Evolutionary conservation across 1,140 invertebrate genomes (phyloP), one percentile per base, ranked within the genome.

Genomic region (Drosophila ananassae): DNA sequence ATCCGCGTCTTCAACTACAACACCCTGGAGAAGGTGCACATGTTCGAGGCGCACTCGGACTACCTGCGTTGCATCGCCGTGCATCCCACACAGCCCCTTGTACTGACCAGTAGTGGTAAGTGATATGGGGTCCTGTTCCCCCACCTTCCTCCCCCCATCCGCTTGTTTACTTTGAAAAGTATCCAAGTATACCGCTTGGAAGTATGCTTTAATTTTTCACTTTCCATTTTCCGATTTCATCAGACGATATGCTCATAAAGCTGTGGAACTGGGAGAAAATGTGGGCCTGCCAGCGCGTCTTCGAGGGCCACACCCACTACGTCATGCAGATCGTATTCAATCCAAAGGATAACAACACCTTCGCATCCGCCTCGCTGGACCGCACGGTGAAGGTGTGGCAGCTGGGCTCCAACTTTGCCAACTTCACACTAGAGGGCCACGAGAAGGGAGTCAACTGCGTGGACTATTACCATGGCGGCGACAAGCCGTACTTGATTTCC

Each of bases 281-380:
- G 80, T 99, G 98, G 98, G 94, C 96, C 0, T 98, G 98, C 82
- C 98, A 99, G 81, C 98, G 99, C 92, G 97, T 99, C 1, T 99
- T 99, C 91, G 98, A 99, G 90, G 98, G 99, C 0, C 99, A 99
- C 92, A 98, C 98, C 0, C 99, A 99, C 92, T 99, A 99, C 91
- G 98, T 99, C 0, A 99, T 99, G 99, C 98, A 99, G 92, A 97
- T 99, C 83, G 98, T 99, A 0, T 97, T 99, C 75, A 99, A 99
- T 93, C 99, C 99, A 0, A 99, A 99, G 92, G 99, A 99, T 91
- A 99, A 99, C 92, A 99, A 99, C 91, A 99, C 98, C n/a, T 99
- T 99, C 93, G 99, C 98, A 4, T 99, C 97, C 90, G 99, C 98
- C 24, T 99, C 98, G 21, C 93, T 99, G 1, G 99, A 99, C 93